phyloP scores from a whole-genome alignment of 2,888 invertebrate genomes.

The Acronicta aceris region DNA sequence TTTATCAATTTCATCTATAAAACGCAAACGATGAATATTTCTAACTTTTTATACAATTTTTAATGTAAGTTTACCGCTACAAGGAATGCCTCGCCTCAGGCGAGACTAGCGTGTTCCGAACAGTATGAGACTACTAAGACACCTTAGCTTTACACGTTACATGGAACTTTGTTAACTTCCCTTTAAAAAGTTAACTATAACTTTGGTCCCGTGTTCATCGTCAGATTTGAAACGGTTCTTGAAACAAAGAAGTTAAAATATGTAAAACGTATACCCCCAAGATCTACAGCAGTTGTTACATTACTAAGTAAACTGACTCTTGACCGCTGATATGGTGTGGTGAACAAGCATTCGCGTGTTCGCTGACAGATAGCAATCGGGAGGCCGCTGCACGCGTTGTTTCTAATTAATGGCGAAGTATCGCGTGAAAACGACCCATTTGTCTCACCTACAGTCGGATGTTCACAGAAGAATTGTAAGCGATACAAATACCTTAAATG shows the following conservation, averaged over 20 bases:
- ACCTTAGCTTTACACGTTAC: slow-evolving; percentile 20
- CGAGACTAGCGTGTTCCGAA: background rate
- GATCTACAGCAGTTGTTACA: slow-evolving; percentile 19
- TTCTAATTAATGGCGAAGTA: slow-evolving; percentile 83
- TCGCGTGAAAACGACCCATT: slow-evolving; percentile 84
- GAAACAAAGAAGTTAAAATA: background rate
- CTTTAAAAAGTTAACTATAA: slow-evolving; percentile 22
- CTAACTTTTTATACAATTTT: too few relatives aligned
- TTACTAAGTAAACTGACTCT: slow-evolving; percentile 40
- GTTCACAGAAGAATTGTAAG: slow-evolving; percentile 86
- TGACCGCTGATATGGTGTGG: slow-evolving; percentile 53
- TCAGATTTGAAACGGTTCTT: slow-evolving; percentile 27
- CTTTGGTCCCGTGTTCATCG: slow-evolving; percentile 26
- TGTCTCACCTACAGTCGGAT: slow-evolving; percentile 82
- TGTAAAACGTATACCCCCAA: slow-evolving; percentile 5
- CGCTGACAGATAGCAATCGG: slow-evolving; percentile 84
- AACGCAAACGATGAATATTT: too few relatives aligned
- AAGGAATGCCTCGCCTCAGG: background rate
- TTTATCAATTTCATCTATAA: too few relatives aligned
- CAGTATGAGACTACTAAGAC: background rate
- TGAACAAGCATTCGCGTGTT: slow-evolving; percentile 78
- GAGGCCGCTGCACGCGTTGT: slow-evolving; percentile 74
- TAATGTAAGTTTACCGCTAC: background rate
- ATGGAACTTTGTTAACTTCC: slow-evolving; percentile 26
- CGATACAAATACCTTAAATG: slow-evolving; percentile 85